These are phyloP conservation scores for Syngnathus floridae DNA, from an alignment of 2,113 vertebrate species.

Conservation along the genomic window DNA sequence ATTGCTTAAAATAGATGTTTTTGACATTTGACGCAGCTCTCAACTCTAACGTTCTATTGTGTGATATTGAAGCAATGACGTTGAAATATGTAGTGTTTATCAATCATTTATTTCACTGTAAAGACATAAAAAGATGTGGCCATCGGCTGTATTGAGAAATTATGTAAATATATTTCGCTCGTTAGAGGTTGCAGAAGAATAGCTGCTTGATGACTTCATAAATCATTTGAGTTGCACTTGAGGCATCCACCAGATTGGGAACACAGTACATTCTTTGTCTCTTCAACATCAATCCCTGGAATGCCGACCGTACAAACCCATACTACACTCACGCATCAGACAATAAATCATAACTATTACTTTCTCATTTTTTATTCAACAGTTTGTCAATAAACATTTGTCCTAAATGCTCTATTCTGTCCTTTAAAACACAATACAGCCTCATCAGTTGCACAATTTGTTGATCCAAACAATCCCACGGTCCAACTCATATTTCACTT, in stretches of 20 bases:
- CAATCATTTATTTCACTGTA: constrained; percentile 10
- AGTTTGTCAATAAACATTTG: background rate
- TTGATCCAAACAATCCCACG: constrained; percentile 40
- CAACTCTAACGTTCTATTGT: background rate
- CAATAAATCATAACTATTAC: background rate
- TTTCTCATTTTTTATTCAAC: background rate
- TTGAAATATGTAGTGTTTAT: background rate
- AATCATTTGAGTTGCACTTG: constrained; percentile 24
- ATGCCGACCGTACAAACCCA: background rate
- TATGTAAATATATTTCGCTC: constrained; percentile 36
- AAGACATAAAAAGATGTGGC: constrained; percentile 7
- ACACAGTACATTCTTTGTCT: background rate
- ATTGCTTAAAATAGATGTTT: background rate
- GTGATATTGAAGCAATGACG: background rate
- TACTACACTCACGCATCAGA: background rate
- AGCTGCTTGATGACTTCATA: constrained; percentile 22
- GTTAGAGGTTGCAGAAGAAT: constrained; percentile 20
- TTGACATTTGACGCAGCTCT: background rate
- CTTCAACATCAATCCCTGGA: background rate
- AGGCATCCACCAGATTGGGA: background rate
- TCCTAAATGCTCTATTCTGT: constrained; percentile 9
- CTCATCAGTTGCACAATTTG: constrained; percentile 25
- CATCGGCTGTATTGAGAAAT: constrained; percentile 23
- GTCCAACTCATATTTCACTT: constrained; percentile 49
- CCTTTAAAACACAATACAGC: constrained; percentile 41